Percentiles rank a stretch among this genome's conserved stretches.
These are phyloP conservation scores for Ciconia stormi DNA, from an alignment of 2,113 vertebrate genomes.

Conservation along the genomic window DNA sequence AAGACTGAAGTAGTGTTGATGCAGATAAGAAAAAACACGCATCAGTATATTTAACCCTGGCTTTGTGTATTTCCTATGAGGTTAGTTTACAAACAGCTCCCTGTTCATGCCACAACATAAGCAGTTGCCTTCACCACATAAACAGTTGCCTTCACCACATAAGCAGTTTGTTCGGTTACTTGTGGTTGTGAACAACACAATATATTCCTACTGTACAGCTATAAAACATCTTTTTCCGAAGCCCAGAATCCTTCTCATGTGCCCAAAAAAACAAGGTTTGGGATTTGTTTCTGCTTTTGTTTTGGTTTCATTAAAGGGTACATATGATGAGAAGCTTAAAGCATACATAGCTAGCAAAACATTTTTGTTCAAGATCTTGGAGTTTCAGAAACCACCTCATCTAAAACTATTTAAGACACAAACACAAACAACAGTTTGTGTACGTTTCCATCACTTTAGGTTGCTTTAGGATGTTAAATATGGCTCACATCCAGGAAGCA, in stretches of 20 bases:
- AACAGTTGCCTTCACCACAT: background rate
- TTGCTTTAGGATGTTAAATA: conserved; percentile 25
- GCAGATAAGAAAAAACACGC: background rate
- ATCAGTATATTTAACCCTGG: background rate
- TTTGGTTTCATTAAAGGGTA: background rate
- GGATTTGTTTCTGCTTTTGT: background rate
- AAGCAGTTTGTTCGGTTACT: background rate
- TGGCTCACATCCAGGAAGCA: background rate
- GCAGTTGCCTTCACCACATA: background rate
- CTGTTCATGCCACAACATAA: background rate
- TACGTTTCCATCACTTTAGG: background rate
- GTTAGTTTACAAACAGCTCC: background rate
- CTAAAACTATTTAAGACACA: background rate
- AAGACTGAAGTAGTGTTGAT: background rate
- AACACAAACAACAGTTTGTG: background rate
- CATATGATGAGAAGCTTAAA: background rate
- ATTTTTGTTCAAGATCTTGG: background rate
- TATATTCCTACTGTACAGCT: background rate
- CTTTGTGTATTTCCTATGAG: background rate
- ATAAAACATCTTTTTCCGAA: background rate
- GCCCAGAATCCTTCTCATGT: background rate
- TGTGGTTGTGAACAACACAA: background rate
- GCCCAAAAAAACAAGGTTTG: background rate
- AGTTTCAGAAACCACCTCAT: background rate
- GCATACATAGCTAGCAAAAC: background rate